Evolutionary conservation across 1,140 invertebrate species (phyloP), one percentile per base, ranked within the genome.

Genomic region (Monochamus saltuarius): DNA sequence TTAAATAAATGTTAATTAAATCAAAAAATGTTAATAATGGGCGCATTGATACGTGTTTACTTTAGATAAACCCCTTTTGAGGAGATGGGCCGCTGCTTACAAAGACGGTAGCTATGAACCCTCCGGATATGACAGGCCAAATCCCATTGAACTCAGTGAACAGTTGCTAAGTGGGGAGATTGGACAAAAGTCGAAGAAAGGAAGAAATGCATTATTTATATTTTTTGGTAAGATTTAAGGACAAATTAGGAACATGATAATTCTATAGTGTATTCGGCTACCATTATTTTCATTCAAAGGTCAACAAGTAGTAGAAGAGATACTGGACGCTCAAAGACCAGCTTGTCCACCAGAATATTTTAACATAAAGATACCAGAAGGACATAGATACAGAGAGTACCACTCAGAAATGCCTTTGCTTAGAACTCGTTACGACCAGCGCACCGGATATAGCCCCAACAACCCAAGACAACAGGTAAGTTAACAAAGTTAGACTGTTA

Each of bases 231-330:
- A 65, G 47, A 4, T 19, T 19, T 19, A 49, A 16, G 43, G 16
- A 2, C 7, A 16, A 16, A 8, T 7, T 19, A 34, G 4, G 6
- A 49, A 14, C 7, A 7, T 13, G 8, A 16, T 14, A 13, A n/a
- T 19, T 1, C 19, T 7, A 49, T 34, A n/a, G 7, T 42, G n/a
- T 13, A 42, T 42, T 11, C 7, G 6, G 6, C 0, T 42, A 42
- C 11, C 0, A 9, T 7, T 19, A 39, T 57, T 2, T 0, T 14
- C 1, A 8, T 4, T 57, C 11, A 16, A 17, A 62, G 81, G 82
- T 47, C 83, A 86, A 67, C 84, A 86, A 73, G 77, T 86, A 2
- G 83, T 85, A 11, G 84, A 87, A 70, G 84, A 87, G 75, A 83
- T 87, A 55, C 68, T 87, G 45, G 84, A 87, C 75, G 79, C 82